Base-by-base conservation (phyloP, 1,140 invertebrate species). In the Lordiphosa stackelbergi region DNA sequence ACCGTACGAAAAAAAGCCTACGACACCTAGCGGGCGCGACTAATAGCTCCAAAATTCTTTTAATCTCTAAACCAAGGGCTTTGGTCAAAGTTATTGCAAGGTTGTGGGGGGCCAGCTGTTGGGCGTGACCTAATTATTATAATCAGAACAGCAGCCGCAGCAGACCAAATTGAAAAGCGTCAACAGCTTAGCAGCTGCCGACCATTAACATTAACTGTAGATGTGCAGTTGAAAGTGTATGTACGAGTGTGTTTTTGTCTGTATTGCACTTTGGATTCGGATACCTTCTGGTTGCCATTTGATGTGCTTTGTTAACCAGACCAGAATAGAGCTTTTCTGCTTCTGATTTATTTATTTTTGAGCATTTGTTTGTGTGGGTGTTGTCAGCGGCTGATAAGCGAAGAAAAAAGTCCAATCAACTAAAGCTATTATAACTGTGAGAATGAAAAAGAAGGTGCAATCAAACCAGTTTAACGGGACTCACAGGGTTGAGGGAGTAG, bases 391-490 rank as follows among this genome's bases (percentile, higher is more conserved):
- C 63, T 66, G 64, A 66, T 66, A 66, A 66, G 62, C 24, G 45
- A 58, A 51, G 40, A 49, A 66, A 52, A 11, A 40, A 12, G 22
- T 24, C 22, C 22, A 24, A 5, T 24, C 22, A 24, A 58, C 36
- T 58, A 36, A 12, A 16, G 34, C 9, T 9, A 8, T n/a, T 31
- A 8, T 43, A 31, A 28, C 19, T 37, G 37, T 46, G 43, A 24
- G 54, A 59, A 34, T 43, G 41, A 66, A 63, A 66, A 64, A 55
- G 69, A 60, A 43, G 54, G 69, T 81, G 71, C 62, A 75, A 81
- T 75, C 71, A 72, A 81, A 83, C 77, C 77, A 72, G 75, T 81
- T 81, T 83, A 83, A 75, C 66, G 66, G 66, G 75, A 79, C 54
- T 49, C 53, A 42, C 46, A 22, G 28, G 22, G 41, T 42, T 13